Evolutionary conservation across 2,797 vertebrate species (phyloP), one percentile per base, ranked within the genome.

Genomic region (Takifugu ocellatus): DNA sequence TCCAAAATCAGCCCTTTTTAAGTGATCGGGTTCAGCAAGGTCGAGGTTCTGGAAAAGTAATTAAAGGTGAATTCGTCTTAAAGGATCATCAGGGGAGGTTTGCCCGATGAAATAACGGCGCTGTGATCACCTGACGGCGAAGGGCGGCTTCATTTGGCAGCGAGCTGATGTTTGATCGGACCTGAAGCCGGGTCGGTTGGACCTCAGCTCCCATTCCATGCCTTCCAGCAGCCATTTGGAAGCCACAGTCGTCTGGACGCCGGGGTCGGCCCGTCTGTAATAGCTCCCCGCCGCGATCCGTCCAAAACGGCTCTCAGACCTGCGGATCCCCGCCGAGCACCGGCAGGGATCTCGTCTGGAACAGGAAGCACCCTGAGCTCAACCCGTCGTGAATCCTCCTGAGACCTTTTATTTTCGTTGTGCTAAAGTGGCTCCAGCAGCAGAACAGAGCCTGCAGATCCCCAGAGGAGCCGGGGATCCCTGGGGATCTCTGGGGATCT

Each of bases 181-280:
- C 7, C 36, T 39, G 36, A 7, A 39, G 36, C 36, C 2, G 7
- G 36, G 7, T 1, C 36, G 2, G 6, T 12, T 39, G 7, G 7
- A 7, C 36, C 36, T 14, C 36, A 39, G 2, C 36, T 50, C 25
- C 43, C 0, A 2, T n/a, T 75, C 54, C 51, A 59, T 59, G 54
- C 56, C 26, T 49, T 59, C 55, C 52, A 82, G 78, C 60, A 71
- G 25, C 36, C 56, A 59, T 81, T 77, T 86, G 79, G 77, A 81
- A 71, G 63, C 60, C 33, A 43, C 25, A 15, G 3, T 12, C 24
- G 57, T 36, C 31, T 49, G 63, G 66, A 75, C 48, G 63, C 62
- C 50, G 63, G 75, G 66, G 63, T 56, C 24, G 49, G 66, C 48
- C 63, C 66, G 70, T 70, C 49, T 61, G 36, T 68, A 87, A 79